phyloP scores from a whole-genome alignment of 2,797 vertebrate genomes.

The Crocidura indochinensis region DNA sequence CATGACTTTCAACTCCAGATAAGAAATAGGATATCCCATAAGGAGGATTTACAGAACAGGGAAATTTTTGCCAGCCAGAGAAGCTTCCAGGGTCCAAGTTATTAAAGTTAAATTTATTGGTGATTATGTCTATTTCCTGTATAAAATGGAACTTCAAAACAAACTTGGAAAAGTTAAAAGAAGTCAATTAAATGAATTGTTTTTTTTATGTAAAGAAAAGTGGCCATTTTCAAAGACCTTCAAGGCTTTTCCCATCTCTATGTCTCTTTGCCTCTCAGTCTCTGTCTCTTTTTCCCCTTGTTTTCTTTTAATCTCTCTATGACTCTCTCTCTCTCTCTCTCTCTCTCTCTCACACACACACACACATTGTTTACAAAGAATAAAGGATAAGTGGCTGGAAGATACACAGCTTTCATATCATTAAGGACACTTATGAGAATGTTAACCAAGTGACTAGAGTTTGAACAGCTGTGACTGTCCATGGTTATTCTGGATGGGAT shows the following conservation, averaged over 20 bases:
- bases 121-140: conserved; percentile 87
- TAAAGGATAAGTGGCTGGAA: conserved; percentile 50
- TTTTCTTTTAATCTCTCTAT: too few relatives aligned
- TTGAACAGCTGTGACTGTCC: conserved; percentile 6
- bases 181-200: conserved; percentile 80
- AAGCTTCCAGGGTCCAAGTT: conserved; percentile 84
- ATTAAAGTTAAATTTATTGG: conserved; percentile 89
- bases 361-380: conserved; percentile 4
- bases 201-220: conserved; percentile 79
- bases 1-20: conserved; percentile 88
- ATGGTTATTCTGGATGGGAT: conserved; percentile 53
- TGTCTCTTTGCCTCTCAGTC: too few relatives aligned
- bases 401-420: conserved; percentile 44
- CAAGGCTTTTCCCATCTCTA: not conserved
- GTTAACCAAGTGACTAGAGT: conserved; percentile 55
- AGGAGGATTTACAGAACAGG: conserved; percentile 82
- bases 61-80: conserved; percentile 84
- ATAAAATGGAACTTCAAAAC: conserved; percentile 88
- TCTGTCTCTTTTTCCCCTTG: too few relatives aligned
- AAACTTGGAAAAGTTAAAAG: conserved; percentile 85
- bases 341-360: not conserved
- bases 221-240: conserved; percentile 75
- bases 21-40: conserved; percentile 85
- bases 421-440: conserved; percentile 32
- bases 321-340: too few relatives aligned